A percentile compares a stretch with the other conserved stretches of the same genome.
Evolutionary conservation across 1,140 invertebrate species (phyloP).

Genomic region (Cyclina sinensis): DNA sequence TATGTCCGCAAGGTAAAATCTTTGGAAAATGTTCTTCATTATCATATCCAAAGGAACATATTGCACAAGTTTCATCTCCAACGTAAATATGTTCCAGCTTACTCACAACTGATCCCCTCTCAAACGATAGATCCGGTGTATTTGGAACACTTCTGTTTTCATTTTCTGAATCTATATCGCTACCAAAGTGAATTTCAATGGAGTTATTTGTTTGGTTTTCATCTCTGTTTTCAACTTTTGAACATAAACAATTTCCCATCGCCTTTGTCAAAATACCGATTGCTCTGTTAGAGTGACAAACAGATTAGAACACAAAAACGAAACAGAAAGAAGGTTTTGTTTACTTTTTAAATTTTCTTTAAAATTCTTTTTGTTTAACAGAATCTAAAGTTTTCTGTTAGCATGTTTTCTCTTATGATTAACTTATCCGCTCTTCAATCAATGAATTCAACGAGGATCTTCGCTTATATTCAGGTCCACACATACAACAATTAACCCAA

Average conservation of each 20-base stretch:
- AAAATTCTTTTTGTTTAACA: no score
- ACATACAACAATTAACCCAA: no score
- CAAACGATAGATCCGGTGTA: neutral
- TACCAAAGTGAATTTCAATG: neutral
- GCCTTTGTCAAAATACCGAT: no score
- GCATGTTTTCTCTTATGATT: no score
- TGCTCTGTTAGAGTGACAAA: no score
- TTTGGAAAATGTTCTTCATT: neutral
- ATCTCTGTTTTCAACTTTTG: neutral
- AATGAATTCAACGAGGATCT: no score
- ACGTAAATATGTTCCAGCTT: neutral
- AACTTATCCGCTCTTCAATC: no score
- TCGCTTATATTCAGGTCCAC: no score
- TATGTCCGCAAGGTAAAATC: slow-evolving; percentile 6
- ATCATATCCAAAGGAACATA: neutral
- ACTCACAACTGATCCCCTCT: neutral
- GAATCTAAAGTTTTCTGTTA: no score
- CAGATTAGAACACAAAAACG: no score
- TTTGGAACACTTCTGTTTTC: neutral
- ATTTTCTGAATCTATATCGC: neutral
- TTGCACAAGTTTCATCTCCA: neutral
- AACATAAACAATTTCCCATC: slow-evolving; percentile 17
- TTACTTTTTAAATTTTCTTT: no score
- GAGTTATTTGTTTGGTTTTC: neutral
- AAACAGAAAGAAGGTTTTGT: no score